Percentiles rank a stretch among this genome's conserved stretches.
Evolutionary conservation across 2,113 vertebrate genomes (phyloP).

Genomic region (Bufo bufo): DNA sequence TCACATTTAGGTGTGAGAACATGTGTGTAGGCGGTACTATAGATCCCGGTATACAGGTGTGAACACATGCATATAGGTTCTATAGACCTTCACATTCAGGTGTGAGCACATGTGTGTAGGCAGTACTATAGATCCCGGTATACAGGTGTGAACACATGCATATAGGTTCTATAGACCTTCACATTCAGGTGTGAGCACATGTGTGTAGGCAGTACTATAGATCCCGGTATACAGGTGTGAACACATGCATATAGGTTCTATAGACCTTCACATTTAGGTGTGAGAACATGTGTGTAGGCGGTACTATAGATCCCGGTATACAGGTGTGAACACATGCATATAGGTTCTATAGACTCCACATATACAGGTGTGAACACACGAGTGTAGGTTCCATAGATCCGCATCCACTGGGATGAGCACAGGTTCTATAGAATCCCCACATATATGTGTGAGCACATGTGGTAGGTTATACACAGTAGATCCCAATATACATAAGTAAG

Average conservation of each 20-base stretch:
- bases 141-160: background rate
- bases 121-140: background rate
- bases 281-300: background rate
- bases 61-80: too few relatives aligned
- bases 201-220: background rate
- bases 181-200: background rate
- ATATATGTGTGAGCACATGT: background rate
- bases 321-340: background rate
- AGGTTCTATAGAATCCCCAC: background rate
- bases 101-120: too few relatives aligned
- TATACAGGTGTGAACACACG: background rate
- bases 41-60: background rate
- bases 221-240: background rate
- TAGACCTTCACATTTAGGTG: background rate
- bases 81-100: too few relatives aligned
- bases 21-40: background rate
- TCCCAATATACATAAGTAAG: background rate
- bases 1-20: background rate
- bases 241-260: background rate
- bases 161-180: background rate
- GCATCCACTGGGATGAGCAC: background rate
- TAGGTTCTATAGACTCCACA: background rate
- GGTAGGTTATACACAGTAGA: background rate
- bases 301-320: background rate
- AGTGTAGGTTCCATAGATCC: background rate